phyloP scores from a whole-genome alignment of 1,140 invertebrate species.

The Anoplophora glabripennis region DNA sequence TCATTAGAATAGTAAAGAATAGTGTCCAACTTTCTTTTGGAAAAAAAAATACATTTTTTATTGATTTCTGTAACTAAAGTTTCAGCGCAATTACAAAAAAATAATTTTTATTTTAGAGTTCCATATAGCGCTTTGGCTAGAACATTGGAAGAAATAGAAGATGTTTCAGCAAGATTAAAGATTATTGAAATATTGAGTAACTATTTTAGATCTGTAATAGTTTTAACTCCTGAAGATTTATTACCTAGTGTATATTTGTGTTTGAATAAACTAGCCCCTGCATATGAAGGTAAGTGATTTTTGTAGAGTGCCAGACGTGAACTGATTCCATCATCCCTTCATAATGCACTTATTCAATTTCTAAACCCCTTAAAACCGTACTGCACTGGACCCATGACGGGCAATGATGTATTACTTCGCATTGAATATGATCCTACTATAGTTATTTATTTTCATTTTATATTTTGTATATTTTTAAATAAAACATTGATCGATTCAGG shows the following conservation, averaged over 20 bases:
- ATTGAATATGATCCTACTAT: no score
- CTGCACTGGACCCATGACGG: no score
- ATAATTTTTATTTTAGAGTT: constrained; percentile 74
- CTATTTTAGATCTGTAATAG: constrained; percentile 90
- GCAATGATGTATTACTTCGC: no score
- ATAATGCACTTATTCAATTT: background rate
- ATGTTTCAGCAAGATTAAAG: constrained; percentile 82
- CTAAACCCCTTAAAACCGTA: no score
- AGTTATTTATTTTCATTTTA: no score
- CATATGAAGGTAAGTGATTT: constrained; percentile 72
- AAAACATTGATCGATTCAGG: constrained; percentile 29
- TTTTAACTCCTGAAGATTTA: constrained; percentile 84
- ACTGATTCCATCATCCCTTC: background rate
- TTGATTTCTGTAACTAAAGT: no score
- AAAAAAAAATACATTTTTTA: no score
- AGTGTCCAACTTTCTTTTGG: no score
- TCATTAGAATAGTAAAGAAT: background rate
- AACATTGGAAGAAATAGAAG: constrained; percentile 91
- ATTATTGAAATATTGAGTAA: constrained; percentile 94
- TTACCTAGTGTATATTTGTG: constrained; percentile 90
- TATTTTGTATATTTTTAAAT: no score
- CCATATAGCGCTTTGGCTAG: constrained; percentile 90
- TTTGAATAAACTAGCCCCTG: constrained; percentile 91
- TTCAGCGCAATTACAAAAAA: no score
- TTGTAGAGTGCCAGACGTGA: background rate